These are phyloP conservation scores for Chionomys nivalis DNA, from an alignment of 2,113 vertebrate genomes.

Conservation along the genomic window DNA sequence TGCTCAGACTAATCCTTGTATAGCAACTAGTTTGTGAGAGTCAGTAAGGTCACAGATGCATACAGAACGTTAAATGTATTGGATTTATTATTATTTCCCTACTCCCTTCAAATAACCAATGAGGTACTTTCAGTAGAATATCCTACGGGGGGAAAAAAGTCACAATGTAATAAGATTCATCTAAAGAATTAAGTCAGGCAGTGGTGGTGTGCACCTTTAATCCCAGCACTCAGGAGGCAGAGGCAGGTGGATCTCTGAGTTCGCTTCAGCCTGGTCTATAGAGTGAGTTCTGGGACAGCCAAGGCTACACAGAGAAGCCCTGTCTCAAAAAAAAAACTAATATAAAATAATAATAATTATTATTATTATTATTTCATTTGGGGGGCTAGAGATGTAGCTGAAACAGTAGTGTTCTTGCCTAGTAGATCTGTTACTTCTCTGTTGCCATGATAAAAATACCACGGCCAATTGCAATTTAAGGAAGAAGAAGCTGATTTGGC, in stretches of 20 bases:
- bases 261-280: background rate
- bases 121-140: background rate
- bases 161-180: background rate
- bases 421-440: background rate
- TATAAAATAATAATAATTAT: constrained; percentile 2
- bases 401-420: background rate
- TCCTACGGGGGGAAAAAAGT: background rate
- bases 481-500: background rate
- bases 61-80: background rate
- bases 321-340: background rate
- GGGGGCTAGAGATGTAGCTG: background rate
- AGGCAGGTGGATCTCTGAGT: background rate
- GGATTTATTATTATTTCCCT: background rate
- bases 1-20: background rate
- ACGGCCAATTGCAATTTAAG: background rate
- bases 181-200: background rate
- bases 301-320: background rate
- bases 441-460: background rate
- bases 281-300: background rate
- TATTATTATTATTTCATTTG: background rate
- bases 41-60: background rate
- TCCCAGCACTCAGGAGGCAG: background rate
- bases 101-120: background rate
- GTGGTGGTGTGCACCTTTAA: no score
- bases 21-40: background rate